Conservation (phyloP, 2,888 invertebrate species). For the Urechis unicinctus region DNA sequence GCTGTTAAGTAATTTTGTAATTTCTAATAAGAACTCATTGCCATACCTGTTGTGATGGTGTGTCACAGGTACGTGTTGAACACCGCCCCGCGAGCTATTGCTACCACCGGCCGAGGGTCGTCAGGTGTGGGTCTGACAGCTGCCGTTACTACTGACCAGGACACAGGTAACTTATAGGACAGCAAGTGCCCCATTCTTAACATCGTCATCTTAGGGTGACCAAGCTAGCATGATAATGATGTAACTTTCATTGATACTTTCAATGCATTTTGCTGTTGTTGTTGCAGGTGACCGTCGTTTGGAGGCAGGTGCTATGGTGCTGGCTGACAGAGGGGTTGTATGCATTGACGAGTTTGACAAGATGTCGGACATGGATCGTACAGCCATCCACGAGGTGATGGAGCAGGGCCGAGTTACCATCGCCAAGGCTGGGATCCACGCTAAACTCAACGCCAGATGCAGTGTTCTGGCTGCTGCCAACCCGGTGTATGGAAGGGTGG, state of each 20-base stretch:
- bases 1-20: too few species aligned
- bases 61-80: slow-evolving; percentile 73
- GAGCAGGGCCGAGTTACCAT: slow-evolving; percentile 95
- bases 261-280: not conserved
- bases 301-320: slow-evolving; percentile 99
- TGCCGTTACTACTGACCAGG: slow-evolving; percentile 92
- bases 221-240: too few species aligned
- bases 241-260: too few species aligned
- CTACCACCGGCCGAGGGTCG: slow-evolving; percentile 95
- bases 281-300: slow-evolving; percentile 59
- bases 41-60: not conserved
- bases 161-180: slow-evolving; percentile 71
- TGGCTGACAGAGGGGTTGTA: slow-evolving; percentile 95
- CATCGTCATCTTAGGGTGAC: not conserved
- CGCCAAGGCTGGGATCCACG: slow-evolving; percentile 96
- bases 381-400: slow-evolving; percentile 99
- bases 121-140: slow-evolving; percentile 98
- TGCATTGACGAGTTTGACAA: slow-evolving; percentile 95
- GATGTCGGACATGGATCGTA: slow-evolving; percentile 98
- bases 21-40: not conserved
- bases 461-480: slow-evolving; percentile 99
- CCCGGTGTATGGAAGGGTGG: slow-evolving; percentile 90
- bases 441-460: slow-evolving; percentile 92
- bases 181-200: not conserved
- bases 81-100: slow-evolving; percentile 91